phyloP scores from a whole-genome alignment of 2,888 invertebrate genomes.

The Cheilosia variabilis region DNA sequence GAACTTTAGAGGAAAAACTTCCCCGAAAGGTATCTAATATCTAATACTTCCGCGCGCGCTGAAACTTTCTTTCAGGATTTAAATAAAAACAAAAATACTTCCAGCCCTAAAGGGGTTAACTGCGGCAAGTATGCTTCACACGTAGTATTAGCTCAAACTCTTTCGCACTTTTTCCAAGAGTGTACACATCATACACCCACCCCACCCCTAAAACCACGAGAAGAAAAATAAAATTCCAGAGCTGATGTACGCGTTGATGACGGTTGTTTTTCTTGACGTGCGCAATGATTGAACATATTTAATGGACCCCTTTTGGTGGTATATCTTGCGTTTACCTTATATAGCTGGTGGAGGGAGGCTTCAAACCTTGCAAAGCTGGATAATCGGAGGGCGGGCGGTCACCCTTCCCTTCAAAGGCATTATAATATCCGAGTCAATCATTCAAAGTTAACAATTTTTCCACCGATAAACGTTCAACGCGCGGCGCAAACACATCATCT shows the following conservation, averaged over 20 bases:
- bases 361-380: constrained; percentile 27
- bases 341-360: not conserved
- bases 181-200: no score
- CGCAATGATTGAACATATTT: constrained; percentile 74
- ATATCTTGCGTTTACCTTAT: constrained; percentile 59
- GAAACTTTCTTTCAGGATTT: not conserved
- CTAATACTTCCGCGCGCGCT: not conserved
- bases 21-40: constrained; percentile 27
- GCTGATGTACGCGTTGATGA: constrained; percentile 66
- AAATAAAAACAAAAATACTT: constrained; percentile 42
- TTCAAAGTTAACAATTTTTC: constrained; percentile 68
- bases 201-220: no score
- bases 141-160: constrained; percentile 43
- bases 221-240: not conserved
- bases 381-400: constrained; percentile 9
- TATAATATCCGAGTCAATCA: constrained; percentile 69
- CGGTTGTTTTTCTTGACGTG: constrained; percentile 65
- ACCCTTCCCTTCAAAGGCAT: not conserved
- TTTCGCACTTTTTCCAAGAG: not conserved
- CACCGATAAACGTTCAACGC: constrained; percentile 69
- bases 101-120: constrained; percentile 55
- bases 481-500: constrained; percentile 57
- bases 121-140: constrained; percentile 61
- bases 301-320: constrained; percentile 66
- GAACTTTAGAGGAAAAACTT: constrained; percentile 15